Evolutionary conservation across 2,888 invertebrate genomes (phyloP).

Genomic region (Adelognathus sp.): DNA sequence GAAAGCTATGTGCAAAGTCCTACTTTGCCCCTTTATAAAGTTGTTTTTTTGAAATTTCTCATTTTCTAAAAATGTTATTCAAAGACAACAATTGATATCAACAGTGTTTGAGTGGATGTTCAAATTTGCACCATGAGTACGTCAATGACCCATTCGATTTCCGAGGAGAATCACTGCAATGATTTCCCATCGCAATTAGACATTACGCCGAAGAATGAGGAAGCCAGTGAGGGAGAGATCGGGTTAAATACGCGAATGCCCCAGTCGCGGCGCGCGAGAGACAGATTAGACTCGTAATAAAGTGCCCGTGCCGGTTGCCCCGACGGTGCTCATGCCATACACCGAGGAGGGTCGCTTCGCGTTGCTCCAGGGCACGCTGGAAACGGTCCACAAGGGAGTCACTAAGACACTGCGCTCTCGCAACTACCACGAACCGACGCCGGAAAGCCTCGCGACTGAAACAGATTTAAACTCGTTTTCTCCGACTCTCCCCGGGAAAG

Average conservation of each 20-base stretch:
- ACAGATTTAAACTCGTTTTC: conserved; percentile 81
- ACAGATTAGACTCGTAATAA: conserved; percentile 80
- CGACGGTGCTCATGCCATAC: conserved; percentile 67
- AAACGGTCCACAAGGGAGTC: conserved; percentile 80
- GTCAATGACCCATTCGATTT: too few species aligned
- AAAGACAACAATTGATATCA: too few species aligned
- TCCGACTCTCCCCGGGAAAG: conserved; percentile 72
- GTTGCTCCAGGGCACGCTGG: conserved; percentile 67
- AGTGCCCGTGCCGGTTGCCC: conserved; percentile 69
- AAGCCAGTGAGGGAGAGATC: conserved; percentile 25
- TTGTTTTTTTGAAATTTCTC: background rate
- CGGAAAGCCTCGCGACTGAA: conserved; percentile 77
- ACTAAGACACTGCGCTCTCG: conserved; percentile 76
- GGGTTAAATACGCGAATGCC: conserved; percentile 72
- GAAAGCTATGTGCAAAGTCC: too few species aligned
- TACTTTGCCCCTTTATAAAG: too few species aligned
- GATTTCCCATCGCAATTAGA: conserved; percentile 34
- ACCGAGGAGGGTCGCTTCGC: conserved; percentile 47
- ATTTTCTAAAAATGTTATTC: too few species aligned
- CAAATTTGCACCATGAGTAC: too few species aligned
- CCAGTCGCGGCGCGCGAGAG: conserved; percentile 65
- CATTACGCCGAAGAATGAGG: background rate
- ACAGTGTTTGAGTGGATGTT: too few species aligned
- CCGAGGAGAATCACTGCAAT: background rate
- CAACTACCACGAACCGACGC: conserved; percentile 2